Evolutionary conservation across 2,888 invertebrate genomes (phyloP), one percentile per base, ranked within the genome.

Genomic region (Habroteleia sp.): DNA sequence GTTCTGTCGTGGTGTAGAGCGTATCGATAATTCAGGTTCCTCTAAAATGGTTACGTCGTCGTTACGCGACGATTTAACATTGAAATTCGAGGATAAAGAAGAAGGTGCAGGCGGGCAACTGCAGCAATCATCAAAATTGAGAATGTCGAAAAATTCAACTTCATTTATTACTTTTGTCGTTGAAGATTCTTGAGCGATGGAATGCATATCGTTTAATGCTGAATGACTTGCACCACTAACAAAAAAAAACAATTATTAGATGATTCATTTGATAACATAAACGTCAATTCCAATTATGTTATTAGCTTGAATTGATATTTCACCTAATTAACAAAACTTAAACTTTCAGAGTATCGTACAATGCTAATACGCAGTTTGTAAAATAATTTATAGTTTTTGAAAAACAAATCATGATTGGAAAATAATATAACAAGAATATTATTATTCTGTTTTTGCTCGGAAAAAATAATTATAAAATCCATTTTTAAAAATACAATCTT

Each of bases 161-260:
- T 83, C 75, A 8, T 83, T 80, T 35, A 85, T 60, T 84, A 87
- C 89, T 81, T 87, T 89, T n/a, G n/a, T n/a, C 8, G 86, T 83
- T 13, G 89, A 87, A 4, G 88, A 83, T 86, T 97, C 94, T 90
- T 98, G 98, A 85, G 96, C 94, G 84, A 99, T 96, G 13, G 92
- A 92, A 85, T 95, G 93, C 97, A 98, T 98, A 88, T 97, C 97
- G 62, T 93, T 93, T 56, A 96, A 87, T 6, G 96, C 97, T 6
- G 97, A 97, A 90, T 97, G 97, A 76, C 94, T 95, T 6, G 94
- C 91, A 48, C 92, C 93, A 39, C 92, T 92, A 87, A 54, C 48
- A 41, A 44, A 0, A 65, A 14, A 52, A 41, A 4, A n/a, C 1
- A 46, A 29, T 14, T 60, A n/a, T n/a, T n/a, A n/a, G n/a, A n/a